These are phyloP conservation scores for Pyrgilauda ruficollis DNA, from an alignment of 2,113 vertebrate genomes.

Conservation along the genomic window DNA sequence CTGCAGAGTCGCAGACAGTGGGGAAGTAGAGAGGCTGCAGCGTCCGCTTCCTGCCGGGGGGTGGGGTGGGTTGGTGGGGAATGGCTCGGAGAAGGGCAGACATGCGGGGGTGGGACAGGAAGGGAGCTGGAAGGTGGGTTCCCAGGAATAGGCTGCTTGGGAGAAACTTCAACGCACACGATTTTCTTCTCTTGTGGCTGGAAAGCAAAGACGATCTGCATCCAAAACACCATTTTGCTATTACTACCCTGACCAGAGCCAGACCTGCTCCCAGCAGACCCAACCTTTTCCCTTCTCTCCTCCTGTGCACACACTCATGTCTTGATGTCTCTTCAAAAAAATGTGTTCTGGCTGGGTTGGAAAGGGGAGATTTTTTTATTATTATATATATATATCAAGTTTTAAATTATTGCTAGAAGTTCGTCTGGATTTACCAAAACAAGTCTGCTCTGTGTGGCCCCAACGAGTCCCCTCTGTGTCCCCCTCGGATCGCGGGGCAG, in stretches of 20 bases:
- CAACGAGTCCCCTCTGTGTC: background rate
- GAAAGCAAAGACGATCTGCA: conserved; percentile 54
- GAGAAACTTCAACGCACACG: conserved; percentile 56
- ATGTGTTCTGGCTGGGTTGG: conserved; percentile 57
- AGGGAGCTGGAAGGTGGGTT: conserved; percentile 51
- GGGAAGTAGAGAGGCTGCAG: conserved; percentile 73
- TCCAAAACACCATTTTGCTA: conserved; percentile 61
- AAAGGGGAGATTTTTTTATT: conserved; percentile 72
- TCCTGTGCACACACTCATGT: conserved; percentile 58
- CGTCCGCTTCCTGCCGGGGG: conserved; percentile 8
- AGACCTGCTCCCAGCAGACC: conserved; percentile 17
- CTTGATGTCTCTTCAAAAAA: conserved; percentile 61
- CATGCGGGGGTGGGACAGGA: conserved; percentile 25
- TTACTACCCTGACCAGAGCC: conserved; percentile 56
- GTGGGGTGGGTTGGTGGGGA: conserved; percentile 22
- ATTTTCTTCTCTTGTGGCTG: conserved; percentile 60
- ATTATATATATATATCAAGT: conserved; percentile 82
- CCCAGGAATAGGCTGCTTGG: conserved; percentile 55
- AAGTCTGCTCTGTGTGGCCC: conserved; percentile 66
- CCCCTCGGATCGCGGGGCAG: conserved; percentile 63
- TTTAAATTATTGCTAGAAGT: conserved; percentile 84
- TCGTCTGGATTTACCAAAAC: conserved; percentile 80
- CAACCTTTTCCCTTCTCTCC: background rate
- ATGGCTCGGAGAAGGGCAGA: background rate
- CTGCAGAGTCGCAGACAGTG: conserved; percentile 63